Conservation (phyloP, 37 sponge, comb jelly and placozoan genomes). For the Aplysina aerophoba region DNA sequence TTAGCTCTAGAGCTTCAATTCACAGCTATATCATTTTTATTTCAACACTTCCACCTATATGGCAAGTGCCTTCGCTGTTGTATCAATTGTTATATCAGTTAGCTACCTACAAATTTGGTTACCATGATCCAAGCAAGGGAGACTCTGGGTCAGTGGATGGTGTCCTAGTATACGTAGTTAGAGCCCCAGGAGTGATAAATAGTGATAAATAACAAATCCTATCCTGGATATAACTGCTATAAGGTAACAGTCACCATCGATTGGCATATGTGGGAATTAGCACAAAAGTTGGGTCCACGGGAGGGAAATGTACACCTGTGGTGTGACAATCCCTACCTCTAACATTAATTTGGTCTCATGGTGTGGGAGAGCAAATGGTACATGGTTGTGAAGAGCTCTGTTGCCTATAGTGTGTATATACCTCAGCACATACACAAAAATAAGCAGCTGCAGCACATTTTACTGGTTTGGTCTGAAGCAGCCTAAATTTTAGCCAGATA, state of each 20-base stretch:
- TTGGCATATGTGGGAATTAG: conserved; percentile 11
- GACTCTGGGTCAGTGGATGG: conserved; percentile 12
- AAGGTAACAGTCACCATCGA: conserved; percentile 11
- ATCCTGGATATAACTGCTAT: conserved; percentile 11
- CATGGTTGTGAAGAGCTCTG: conserved; percentile 12
- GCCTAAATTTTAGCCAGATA: conserved; percentile 11
- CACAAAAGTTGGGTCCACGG: conserved; percentile 12
- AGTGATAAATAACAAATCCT: conserved; percentile 10
- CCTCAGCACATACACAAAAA: background rate
- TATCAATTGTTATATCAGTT: conserved; percentile 10
- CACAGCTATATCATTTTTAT: conserved; percentile 10
- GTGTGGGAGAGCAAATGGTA: conserved; percentile 8
- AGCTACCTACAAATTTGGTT: conserved; percentile 11
- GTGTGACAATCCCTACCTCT: conserved; percentile 12
- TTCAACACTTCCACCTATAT: conserved; percentile 11
- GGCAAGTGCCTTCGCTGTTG: conserved; percentile 12
- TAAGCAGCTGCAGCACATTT: conserved; percentile 11
- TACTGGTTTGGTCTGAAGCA: conserved; percentile 11
- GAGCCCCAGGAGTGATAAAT: conserved; percentile 12
- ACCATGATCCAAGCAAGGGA: conserved; percentile 8
- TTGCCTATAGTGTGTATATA: conserved; percentile 2
- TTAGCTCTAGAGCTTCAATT: conserved; percentile 11
- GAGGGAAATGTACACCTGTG: conserved; percentile 8
- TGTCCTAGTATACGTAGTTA: conserved; percentile 11
- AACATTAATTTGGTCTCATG: conserved; percentile 10